Conservation (phyloP, 2,888 invertebrate species). For the Caenorhabditis wallacei region DNA sequence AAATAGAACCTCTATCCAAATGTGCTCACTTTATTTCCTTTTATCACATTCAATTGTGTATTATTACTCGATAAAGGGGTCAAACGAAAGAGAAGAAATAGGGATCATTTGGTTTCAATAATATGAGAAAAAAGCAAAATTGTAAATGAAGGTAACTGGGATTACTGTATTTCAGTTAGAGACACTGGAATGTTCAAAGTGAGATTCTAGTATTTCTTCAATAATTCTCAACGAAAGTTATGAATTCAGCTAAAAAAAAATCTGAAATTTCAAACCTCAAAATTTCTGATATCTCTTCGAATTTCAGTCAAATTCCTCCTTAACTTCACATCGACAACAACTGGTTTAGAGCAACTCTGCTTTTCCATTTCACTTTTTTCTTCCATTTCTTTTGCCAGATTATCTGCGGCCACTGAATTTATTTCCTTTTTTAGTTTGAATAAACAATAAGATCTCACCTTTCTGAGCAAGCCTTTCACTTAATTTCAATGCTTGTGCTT, state of each 20-base stretch:
- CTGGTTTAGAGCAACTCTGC: constrained; percentile 53
- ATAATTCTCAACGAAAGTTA: no score
- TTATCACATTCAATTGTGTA: constrained; percentile 57
- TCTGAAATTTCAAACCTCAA: constrained; percentile 39
- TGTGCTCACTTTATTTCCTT: constrained; percentile 56
- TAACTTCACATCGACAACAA: constrained; percentile 44
- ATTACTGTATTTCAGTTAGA: no score
- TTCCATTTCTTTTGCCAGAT: constrained; percentile 52
- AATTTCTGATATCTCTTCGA: constrained; percentile 44
- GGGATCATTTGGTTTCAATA: background rate
- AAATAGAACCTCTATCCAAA: constrained; percentile 52
- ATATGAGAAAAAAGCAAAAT: background rate
- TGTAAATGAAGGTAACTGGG: background rate
- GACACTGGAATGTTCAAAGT: no score
- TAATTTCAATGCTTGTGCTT: constrained; percentile 62
- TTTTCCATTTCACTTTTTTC: constrained; percentile 58
- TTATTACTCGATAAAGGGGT: constrained; percentile 20
- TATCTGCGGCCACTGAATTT: constrained; percentile 54
- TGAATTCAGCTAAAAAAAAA: no score
- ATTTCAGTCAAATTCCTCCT: constrained; percentile 51
- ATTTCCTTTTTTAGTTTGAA: background rate
- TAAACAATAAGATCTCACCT: constrained; percentile 13
- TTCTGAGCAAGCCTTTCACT: constrained; percentile 60
- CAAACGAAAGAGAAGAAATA: background rate
- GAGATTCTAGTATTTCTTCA: no score